Conservation (phyloP, 1,140 invertebrate species). For the Anastrepha obliqua region DNA sequence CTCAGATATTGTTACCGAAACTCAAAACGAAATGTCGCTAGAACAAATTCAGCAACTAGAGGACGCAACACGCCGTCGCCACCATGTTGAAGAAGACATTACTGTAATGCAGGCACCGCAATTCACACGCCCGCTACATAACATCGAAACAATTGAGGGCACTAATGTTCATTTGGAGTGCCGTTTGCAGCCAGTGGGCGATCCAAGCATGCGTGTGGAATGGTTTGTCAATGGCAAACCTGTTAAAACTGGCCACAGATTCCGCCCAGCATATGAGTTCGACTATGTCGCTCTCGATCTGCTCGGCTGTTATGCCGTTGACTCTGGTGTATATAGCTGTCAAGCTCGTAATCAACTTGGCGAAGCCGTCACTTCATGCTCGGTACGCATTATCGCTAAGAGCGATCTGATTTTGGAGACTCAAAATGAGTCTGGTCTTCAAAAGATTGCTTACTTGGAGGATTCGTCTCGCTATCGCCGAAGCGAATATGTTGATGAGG, state of each 20-base stretch:
- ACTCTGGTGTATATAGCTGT: constrained; percentile 96
- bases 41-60: constrained; percentile 97
- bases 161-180: constrained; percentile 95
- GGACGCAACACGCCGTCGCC: constrained; percentile 84
- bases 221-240: constrained; percentile 97
- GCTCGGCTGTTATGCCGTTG: constrained; percentile 95
- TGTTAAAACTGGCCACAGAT: constrained; percentile 92
- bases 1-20: constrained; percentile 93
- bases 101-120: constrained; percentile 88
- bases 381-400: constrained; percentile 90
- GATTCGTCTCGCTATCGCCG: constrained; percentile 90
- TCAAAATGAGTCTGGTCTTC: constrained; percentile 89
- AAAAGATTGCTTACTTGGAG: constrained; percentile 94
- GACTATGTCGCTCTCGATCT: constrained; percentile 98
- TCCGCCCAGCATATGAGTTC: constrained; percentile 97
- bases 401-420: constrained; percentile 89
- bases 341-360: constrained; percentile 93
- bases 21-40: constrained; percentile 94
- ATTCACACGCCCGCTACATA: constrained; percentile 91
- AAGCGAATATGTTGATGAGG: constrained; percentile 87
- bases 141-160: constrained; percentile 92
- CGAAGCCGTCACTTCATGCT: constrained; percentile 94
- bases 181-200: constrained; percentile 93
- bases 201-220: constrained; percentile 95
- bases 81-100: constrained; percentile 84